phyloP scores from a whole-genome alignment of 2,888 invertebrate genomes.

The Phaedon cochleariae region DNA sequence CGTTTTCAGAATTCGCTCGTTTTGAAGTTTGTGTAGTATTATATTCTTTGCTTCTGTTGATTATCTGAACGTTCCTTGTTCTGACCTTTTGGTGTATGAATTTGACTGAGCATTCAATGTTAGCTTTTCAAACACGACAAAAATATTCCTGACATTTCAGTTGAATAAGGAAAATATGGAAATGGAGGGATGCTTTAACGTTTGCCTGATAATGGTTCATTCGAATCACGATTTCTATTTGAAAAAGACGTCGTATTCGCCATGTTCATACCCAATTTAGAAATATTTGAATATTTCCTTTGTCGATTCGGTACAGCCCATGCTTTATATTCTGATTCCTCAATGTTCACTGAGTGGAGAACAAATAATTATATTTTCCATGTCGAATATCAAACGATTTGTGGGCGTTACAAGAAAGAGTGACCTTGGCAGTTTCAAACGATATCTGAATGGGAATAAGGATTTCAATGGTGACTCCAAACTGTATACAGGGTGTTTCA shows the following conservation, averaged over 20 bases:
- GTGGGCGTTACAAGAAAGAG: background rate
- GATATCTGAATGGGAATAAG: too few species aligned
- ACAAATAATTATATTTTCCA: background rate
- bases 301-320: background rate
- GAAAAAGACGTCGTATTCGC: background rate
- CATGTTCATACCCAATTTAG: background rate
- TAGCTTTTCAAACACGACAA: too few species aligned
- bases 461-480: too few species aligned
- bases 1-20: too few species aligned
- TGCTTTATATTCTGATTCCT: background rate
- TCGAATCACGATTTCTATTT: background rate
- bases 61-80: too few species aligned
- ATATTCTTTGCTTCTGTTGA: too few species aligned
- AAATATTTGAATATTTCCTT: background rate
- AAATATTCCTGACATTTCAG: too few species aligned
- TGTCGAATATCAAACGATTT: background rate
- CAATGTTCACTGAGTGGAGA: background rate
- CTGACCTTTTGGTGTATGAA: too few species aligned
- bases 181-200: background rate
- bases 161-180: background rate
- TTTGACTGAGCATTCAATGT: too few species aligned
- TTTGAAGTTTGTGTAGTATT: too few species aligned
- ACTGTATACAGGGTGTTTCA: too few species aligned
- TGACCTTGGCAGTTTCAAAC: too few species aligned
- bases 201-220: background rate